Conservation (phyloP, 1,140 invertebrate species). For the Delia radicum region DNA sequence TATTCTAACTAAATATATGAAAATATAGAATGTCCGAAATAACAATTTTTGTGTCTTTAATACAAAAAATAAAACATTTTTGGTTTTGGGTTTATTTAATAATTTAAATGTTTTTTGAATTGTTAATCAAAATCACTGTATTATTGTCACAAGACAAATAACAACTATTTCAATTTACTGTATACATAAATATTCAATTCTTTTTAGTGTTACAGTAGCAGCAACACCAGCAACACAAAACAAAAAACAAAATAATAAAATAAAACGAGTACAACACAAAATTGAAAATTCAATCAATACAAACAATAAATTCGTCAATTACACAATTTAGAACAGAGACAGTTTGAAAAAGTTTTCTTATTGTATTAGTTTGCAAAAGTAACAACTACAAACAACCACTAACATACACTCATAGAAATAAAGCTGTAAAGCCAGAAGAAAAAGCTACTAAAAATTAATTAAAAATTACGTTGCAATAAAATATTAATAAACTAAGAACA, state of each 20-base stretch:
- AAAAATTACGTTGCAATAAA: too few species aligned
- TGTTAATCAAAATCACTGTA: neutral
- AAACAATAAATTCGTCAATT: constrained; percentile 28
- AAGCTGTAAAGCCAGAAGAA: too few species aligned
- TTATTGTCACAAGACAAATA: neutral
- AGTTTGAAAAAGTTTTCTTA: neutral
- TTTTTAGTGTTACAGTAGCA: neutral
- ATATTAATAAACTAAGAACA: too few species aligned
- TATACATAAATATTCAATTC: neutral
- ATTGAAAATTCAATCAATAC: constrained; percentile 27
- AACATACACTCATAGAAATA: neutral
- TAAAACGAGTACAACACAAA: neutral
- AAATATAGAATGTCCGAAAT: too few species aligned
- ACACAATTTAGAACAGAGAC: constrained; percentile 15
- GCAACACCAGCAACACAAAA: neutral
- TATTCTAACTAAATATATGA: too few species aligned
- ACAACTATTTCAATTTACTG: neutral
- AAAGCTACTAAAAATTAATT: too few species aligned
- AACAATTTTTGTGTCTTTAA: too few species aligned
- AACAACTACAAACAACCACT: neutral
- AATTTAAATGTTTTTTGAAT: too few species aligned
- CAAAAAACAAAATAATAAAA: neutral
- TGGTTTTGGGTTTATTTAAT: too few species aligned
- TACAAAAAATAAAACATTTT: too few species aligned
- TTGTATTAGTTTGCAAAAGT: neutral